Conservation (phyloP, 1,140 invertebrate species). For the Drosophila eugracilis region DNA sequence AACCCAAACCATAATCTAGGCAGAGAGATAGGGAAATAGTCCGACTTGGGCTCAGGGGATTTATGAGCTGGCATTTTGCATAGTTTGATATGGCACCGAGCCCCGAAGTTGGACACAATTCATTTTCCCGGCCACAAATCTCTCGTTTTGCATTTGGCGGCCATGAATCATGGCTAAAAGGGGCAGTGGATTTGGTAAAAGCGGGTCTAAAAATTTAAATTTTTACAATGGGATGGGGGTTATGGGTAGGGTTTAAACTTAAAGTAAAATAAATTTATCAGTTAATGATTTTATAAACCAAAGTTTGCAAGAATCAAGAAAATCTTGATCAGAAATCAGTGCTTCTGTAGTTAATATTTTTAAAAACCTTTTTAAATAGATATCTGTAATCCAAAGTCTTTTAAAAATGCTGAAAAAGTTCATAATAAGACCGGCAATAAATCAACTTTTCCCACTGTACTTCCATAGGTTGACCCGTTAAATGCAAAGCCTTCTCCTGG, state of each 20-base stretch:
- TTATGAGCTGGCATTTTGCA: constrained; percentile 76
- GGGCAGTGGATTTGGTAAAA: not conserved
- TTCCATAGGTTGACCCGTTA: constrained; percentile 34
- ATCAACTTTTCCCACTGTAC: constrained; percentile 6
- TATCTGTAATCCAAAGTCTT: too few species aligned
- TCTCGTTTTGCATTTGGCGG: constrained; percentile 71
- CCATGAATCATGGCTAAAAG: constrained; percentile 61
- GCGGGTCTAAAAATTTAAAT: constrained; percentile 8
- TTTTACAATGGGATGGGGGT: constrained; percentile 34
- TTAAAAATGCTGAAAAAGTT: too few species aligned
- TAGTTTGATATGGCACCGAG: constrained; percentile 73
- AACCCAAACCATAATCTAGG: not conserved
- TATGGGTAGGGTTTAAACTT: too few species aligned
- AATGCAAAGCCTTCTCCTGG: constrained; percentile 17
- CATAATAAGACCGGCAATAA: not conserved
- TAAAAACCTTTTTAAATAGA: too few species aligned
- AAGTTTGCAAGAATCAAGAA: too few species aligned
- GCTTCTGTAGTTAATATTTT: too few species aligned
- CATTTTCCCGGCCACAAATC: constrained; percentile 73
- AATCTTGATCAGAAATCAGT: too few species aligned
- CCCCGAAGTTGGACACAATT: constrained; percentile 57
- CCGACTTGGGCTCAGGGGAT: constrained; percentile 52
- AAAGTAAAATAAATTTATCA: too few species aligned
- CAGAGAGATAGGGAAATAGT: constrained; percentile 11
- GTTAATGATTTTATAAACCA: too few species aligned